phyloP scores from a whole-genome alignment of 2,113 vertebrate species.

The Cottus gobio region DNA sequence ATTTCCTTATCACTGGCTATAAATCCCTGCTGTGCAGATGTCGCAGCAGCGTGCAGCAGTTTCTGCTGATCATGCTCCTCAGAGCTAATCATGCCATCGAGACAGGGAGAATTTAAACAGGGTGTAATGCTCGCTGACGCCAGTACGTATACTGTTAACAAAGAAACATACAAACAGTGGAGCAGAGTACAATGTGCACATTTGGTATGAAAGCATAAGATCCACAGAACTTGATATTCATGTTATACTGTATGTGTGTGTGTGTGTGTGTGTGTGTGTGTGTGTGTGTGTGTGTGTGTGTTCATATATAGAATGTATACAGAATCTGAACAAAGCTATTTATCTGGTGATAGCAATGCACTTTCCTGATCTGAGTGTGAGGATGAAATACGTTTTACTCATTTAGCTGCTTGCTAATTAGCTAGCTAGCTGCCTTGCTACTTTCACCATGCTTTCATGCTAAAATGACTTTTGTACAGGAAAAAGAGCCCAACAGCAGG shows the following conservation, averaged over 20 bases:
- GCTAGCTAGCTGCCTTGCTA: too few relatives aligned
- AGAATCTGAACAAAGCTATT: too few relatives aligned
- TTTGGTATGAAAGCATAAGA: neutral
- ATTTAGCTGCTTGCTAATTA: too few relatives aligned
- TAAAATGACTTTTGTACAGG: too few relatives aligned
- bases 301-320: too few relatives aligned
- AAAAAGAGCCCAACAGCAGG: too few relatives aligned
- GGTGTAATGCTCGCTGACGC: conserved; percentile 12
- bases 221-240: neutral
- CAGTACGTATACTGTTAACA: neutral
- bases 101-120: conserved; percentile 48
- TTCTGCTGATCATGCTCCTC: conserved; percentile 66
- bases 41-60: conserved; percentile 27
- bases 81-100: conserved; percentile 59
- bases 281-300: too few relatives aligned
- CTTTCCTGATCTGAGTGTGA: too few relatives aligned
- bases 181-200: neutral
- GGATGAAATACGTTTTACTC: neutral
- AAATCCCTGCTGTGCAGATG: conserved; percentile 68
- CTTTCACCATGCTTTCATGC: too few relatives aligned
- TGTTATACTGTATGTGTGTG: too few relatives aligned
- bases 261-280: too few relatives aligned
- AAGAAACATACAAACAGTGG: neutral
- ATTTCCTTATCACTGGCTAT: conserved; percentile 77
- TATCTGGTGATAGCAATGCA: too few relatives aligned